Percentiles rank a stretch among this genome's conserved stretches.
These are phyloP conservation scores for Oryzias javanicus DNA, from an alignment of 2,113 vertebrate genomes.

Conservation along the genomic window DNA sequence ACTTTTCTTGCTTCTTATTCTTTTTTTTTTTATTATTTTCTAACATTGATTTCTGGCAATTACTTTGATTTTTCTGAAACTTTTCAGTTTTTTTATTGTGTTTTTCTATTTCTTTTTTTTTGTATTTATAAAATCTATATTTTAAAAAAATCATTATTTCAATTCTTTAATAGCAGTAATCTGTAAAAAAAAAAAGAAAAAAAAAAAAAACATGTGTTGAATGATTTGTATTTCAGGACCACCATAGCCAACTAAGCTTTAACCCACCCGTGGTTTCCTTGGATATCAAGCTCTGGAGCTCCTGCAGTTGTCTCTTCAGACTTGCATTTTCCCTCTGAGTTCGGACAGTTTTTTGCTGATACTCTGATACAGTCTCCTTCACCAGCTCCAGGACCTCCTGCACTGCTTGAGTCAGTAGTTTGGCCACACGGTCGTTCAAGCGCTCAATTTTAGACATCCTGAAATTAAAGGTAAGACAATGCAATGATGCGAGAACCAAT, in stretches of 20 bases:
- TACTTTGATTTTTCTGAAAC: no score
- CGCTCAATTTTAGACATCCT: constrained; percentile 74
- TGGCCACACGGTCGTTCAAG: constrained; percentile 66
- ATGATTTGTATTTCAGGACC: no score
- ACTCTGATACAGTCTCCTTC: constrained; percentile 70
- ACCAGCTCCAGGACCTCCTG: constrained; percentile 73
- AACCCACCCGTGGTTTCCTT: constrained; percentile 46
- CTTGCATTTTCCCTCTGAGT: constrained; percentile 70
- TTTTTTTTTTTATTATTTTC: no score
- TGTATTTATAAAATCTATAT: no score
- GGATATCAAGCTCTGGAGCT: constrained; percentile 53
- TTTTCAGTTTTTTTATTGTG: no score
- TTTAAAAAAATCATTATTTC: no score
- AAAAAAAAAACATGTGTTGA: no score
- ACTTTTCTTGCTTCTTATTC: no score
- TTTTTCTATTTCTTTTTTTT: no score
- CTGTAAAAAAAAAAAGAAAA: no score
- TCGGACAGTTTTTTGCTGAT: constrained; percentile 67
- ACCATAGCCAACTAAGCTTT: background rate
- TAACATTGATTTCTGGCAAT: no score
- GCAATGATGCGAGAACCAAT: background rate
- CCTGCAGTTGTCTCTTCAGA: constrained; percentile 62
- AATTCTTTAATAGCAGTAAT: no score
- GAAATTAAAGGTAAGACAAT: constrained; percentile 6
- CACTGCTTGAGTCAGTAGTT: constrained; percentile 64